Evolutionary conservation across 2,888 invertebrate genomes (phyloP).

Genomic region (Ecdyonurus torrentis): DNA sequence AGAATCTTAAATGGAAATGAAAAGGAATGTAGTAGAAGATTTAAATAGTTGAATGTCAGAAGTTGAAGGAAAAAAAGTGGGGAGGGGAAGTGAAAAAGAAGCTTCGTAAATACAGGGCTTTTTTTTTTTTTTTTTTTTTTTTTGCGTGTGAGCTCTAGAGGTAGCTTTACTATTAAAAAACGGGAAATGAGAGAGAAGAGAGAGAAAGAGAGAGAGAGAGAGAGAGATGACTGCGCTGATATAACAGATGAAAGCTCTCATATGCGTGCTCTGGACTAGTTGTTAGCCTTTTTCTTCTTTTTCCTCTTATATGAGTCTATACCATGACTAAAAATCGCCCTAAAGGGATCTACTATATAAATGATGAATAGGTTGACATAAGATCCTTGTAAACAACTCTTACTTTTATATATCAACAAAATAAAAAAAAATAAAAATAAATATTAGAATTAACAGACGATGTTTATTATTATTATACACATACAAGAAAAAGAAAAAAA

Average conservation of each 20-base stretch:
- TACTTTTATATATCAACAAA: too few relatives aligned
- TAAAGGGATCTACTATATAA: not conserved
- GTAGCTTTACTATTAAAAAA: not conserved
- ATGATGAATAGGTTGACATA: not conserved
- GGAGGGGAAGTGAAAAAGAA: not conserved
- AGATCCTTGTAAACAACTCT: not conserved
- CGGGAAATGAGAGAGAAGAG: not conserved
- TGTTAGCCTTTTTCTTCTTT: not conserved
- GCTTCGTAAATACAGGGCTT: not conserved
- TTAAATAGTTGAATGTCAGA: not conserved
- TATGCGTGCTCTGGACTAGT: not conserved
- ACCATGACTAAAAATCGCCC: not conserved
- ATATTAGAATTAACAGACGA: not conserved
- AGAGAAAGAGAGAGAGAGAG: not conserved
- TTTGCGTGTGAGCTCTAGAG: too few relatives aligned
- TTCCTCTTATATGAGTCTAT: not conserved
- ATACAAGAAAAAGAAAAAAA: not conserved
- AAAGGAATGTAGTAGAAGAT: not conserved
- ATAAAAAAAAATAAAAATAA: not conserved
- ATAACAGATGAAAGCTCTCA: too few relatives aligned
- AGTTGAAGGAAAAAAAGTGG: too few relatives aligned
- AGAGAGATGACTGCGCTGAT: too few relatives aligned
- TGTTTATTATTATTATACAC: not conserved
- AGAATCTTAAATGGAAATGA: too few relatives aligned
- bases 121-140: too few relatives aligned